Percentiles rank a stretch among this genome's conserved stretches.
phyloP scores from a whole-genome alignment of 2,888 invertebrate species.

The Drosophila eohydei region DNA sequence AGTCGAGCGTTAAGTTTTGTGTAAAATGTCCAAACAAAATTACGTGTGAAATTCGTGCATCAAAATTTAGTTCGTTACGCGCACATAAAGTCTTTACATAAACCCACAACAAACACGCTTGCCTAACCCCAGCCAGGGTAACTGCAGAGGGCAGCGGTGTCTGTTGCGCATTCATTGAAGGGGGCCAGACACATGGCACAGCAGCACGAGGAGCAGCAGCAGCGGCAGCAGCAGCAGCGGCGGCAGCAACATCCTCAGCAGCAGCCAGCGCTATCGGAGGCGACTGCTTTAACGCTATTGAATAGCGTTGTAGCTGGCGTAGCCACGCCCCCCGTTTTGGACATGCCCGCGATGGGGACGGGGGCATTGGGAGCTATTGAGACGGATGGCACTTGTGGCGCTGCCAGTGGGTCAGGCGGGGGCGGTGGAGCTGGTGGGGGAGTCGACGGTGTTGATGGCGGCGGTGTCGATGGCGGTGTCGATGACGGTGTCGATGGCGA shows the following conservation, averaged over 20 bases:
- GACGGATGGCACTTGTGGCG: not conserved
- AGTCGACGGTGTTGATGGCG: not conserved
- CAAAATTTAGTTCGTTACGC: slow-evolving; percentile 54
- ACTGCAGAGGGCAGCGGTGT: slow-evolving; percentile 8
- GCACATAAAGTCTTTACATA: slow-evolving; percentile 22
- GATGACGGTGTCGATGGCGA: too few relatives aligned
- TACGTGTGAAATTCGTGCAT: slow-evolving; percentile 62
- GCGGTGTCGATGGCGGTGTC: not conserved
- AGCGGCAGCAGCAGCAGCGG: slow-evolving; percentile 1
- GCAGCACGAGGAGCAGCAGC: slow-evolving; percentile 18
- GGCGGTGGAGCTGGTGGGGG: not conserved
- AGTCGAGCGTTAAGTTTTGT: slow-evolving; percentile 63
- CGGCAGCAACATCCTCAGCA: slow-evolving; percentile 14
- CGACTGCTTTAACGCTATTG: slow-evolving; percentile 67
- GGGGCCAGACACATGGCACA: slow-evolving; percentile 47
- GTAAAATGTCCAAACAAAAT: slow-evolving; percentile 70
- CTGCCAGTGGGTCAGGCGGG: not conserved
- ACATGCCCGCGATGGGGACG: not conserved
- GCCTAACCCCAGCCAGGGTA: slow-evolving; percentile 7
- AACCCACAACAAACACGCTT: slow-evolving; percentile 8
- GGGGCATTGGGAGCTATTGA: not conserved
- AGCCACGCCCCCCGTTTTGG: not conserved
- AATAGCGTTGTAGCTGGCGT: slow-evolving; percentile 56
- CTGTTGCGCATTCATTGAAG: slow-evolving; percentile 9
- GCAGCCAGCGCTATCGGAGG: slow-evolving; percentile 57